Evolutionary conservation across 2,888 invertebrate genomes (phyloP).

Genomic region (Eumerus sabulonum): DNA sequence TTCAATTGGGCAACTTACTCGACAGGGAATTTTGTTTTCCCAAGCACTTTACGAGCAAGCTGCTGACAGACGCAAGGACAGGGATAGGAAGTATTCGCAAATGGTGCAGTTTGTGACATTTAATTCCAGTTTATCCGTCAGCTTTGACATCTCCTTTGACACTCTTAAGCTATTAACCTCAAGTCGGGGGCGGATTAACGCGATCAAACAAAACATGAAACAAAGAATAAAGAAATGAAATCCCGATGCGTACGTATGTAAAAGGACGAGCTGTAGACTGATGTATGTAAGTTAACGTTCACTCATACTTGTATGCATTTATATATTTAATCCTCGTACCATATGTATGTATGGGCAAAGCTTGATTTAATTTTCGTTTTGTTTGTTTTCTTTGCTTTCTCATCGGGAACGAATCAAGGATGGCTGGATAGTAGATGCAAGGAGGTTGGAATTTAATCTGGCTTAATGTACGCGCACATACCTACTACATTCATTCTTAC

Average conservation of each 20-base stretch:
- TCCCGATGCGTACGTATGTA: too few relatives aligned
- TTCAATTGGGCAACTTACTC: too few relatives aligned
- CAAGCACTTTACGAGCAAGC: not conserved
- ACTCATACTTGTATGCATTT: too few relatives aligned
- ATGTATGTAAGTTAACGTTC: too few relatives aligned
- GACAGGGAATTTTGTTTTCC: not conserved
- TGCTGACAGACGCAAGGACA: too few relatives aligned
- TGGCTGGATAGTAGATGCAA: not conserved
- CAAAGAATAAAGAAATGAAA: too few relatives aligned
- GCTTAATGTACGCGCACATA: conserved; percentile 13
- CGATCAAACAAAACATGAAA: conserved; percentile 34
- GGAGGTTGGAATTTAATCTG: conserved; percentile 30
- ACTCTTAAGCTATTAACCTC: conserved; percentile 13
- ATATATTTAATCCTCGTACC: too few relatives aligned
- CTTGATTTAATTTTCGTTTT: conserved; percentile 9
- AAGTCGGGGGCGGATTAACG: conserved; percentile 5
- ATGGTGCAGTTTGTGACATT: conserved; percentile 5
- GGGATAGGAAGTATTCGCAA: too few relatives aligned
- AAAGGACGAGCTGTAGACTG: too few relatives aligned
- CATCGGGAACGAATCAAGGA: conserved; percentile 1
- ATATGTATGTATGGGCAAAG: too few relatives aligned
- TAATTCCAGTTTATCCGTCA: conserved; percentile 9
- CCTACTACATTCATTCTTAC: not conserved
- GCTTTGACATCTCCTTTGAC: conserved; percentile 26
- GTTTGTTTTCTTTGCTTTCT: conserved; percentile 6